phyloP scores from a whole-genome alignment of 2,797 vertebrate genomes.

The Aselliscus stoliczkanus region DNA sequence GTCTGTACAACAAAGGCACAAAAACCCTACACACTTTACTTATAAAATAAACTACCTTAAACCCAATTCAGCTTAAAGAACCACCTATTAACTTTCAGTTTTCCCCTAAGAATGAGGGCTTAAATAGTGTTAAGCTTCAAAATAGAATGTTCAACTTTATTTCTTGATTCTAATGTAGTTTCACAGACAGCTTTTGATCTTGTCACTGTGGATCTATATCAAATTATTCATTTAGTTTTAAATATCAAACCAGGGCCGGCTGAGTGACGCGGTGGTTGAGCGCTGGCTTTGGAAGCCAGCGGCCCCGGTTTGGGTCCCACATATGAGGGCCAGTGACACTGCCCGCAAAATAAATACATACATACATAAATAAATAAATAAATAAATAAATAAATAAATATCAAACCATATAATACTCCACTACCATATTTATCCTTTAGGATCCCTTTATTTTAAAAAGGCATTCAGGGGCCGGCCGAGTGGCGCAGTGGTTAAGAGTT shows the following conservation, averaged over 20 bases:
- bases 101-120: not conserved
- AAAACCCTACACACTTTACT: not conserved
- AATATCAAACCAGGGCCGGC: too few relatives aligned
- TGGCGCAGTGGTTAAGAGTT: too few relatives aligned
- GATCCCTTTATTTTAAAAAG: not conserved
- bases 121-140: not conserved
- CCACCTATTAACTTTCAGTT: not conserved
- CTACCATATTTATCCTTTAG: not conserved
- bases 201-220: not conserved
- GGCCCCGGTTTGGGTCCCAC: too few relatives aligned
- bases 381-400: too few relatives aligned
- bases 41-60: not conserved
- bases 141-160: not conserved
- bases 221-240: conserved; percentile 22
- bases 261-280: too few relatives aligned
- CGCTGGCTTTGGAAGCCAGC: too few relatives aligned
- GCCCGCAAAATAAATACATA: too few relatives aligned
- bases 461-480: too few relatives aligned
- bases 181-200: not conserved
- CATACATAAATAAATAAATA: too few relatives aligned
- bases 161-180: not conserved
- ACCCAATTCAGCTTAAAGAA: not conserved
- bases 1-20: not conserved
- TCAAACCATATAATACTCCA: not conserved
- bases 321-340: too few relatives aligned